phyloP scores from a whole-genome alignment of 2,113 vertebrate genomes.

The Rana temporaria region DNA sequence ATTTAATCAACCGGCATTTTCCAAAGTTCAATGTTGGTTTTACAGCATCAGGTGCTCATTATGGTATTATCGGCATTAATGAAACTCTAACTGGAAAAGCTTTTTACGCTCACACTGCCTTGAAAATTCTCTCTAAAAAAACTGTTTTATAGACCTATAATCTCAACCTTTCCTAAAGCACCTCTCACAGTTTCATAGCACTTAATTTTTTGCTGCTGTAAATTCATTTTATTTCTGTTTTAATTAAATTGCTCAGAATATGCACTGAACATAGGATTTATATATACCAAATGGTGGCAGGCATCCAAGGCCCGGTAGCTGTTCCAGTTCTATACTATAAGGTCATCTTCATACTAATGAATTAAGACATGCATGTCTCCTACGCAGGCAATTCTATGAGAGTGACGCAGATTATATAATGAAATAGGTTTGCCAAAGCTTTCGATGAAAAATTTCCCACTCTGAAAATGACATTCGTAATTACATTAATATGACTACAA shows the following conservation, averaged over 20 bases:
- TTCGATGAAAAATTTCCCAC: conserved; percentile 21
- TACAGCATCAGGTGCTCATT: conserved; percentile 39
- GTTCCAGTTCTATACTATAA: conserved; percentile 36
- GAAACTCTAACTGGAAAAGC: conserved; percentile 40
- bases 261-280: conserved; percentile 52
- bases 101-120: conserved; percentile 20
- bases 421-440: conserved; percentile 25
- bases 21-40: conserved; percentile 19
- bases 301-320: conserved; percentile 30
- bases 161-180: conserved; percentile 52
- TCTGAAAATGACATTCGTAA: conserved; percentile 23
- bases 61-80: conserved; percentile 49
- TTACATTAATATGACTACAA: conserved; percentile 38
- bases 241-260: conserved; percentile 56
- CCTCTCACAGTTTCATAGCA: conserved; percentile 50
- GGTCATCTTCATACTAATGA: conserved; percentile 45
- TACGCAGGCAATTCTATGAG: conserved; percentile 27
- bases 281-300: conserved; percentile 39
- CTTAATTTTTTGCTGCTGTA: conserved; percentile 51
- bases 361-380: conserved; percentile 34
- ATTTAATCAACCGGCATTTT: conserved; percentile 9
- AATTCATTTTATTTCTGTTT: conserved; percentile 54
- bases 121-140: conserved; percentile 30
- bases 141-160: conserved; percentile 53
- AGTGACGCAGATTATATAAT: conserved; percentile 44